phyloP scores from a whole-genome alignment of 2,888 invertebrate species.

The Eudasyphora cyanicolor region DNA sequence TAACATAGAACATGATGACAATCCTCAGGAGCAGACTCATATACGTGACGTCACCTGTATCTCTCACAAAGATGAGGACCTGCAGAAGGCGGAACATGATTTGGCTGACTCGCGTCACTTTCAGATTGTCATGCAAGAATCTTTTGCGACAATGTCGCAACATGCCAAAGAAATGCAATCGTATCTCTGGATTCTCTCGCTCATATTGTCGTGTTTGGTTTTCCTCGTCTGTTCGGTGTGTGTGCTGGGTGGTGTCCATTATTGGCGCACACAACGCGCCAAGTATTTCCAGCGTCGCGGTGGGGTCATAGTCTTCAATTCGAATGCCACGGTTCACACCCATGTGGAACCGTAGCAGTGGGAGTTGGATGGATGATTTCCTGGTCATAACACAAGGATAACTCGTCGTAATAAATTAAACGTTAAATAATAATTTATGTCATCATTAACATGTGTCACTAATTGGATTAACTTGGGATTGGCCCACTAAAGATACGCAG shows the following conservation, averaged over 20 bases:
- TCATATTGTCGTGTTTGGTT: conserved; percentile 70
- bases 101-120: conserved; percentile 55
- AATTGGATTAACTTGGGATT: conserved; percentile 20
- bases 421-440: not conserved
- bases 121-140: conserved; percentile 68
- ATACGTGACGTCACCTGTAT: conserved; percentile 78
- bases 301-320: conserved; percentile 77
- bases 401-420: not conserved
- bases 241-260: conserved; percentile 63
- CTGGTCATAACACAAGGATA: not conserved
- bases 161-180: conserved; percentile 74
- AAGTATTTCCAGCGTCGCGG: conserved; percentile 71
- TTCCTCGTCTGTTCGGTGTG: conserved; percentile 64
- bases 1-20: conserved; percentile 75
- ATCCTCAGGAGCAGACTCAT: conserved; percentile 74
- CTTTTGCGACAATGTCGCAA: conserved; percentile 70
- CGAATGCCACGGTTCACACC: conserved; percentile 75
- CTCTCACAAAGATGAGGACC: conserved; percentile 64
- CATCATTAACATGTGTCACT: not conserved
- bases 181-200: conserved; percentile 73
- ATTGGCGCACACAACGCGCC: conserved; percentile 69
- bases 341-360: conserved; percentile 68
- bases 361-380: not conserved
- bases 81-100: conserved; percentile 49
- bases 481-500: no score